Conservation (phyloP, 2,797 vertebrate genomes). For the Spinibarbus caldwelli region DNA sequence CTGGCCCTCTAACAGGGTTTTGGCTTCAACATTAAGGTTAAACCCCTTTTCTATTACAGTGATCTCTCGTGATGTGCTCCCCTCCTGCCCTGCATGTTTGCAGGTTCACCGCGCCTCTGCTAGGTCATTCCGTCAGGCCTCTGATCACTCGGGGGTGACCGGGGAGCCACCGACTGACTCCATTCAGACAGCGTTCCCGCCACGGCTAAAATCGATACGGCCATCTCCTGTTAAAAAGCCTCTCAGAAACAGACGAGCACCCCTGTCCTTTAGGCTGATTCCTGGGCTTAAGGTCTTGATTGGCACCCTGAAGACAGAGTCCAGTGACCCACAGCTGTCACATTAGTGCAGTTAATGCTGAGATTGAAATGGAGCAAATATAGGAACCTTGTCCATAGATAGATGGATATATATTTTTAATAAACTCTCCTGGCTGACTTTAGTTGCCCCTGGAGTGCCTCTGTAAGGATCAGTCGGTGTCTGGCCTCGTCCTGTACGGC, state of each 20-base stretch:
- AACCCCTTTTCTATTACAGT: conserved; percentile 84
- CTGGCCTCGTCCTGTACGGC: background rate
- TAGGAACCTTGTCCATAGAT: conserved; percentile 79
- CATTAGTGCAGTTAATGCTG: conserved; percentile 84
- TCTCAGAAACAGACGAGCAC: conserved; percentile 78
- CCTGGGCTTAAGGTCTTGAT: conserved; percentile 82
- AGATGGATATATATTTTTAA: conserved; percentile 65
- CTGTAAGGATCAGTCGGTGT: conserved; percentile 30
- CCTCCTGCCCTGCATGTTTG: conserved; percentile 78
- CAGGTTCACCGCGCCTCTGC: conserved; percentile 80
- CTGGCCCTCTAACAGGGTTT: conserved; percentile 82
- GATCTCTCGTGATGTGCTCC: conserved; percentile 78
- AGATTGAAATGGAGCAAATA: conserved; percentile 84
- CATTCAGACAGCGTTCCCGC: conserved; percentile 57
- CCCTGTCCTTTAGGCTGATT: conserved; percentile 79
- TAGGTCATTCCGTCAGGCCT: conserved; percentile 79
- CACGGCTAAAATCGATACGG: conserved; percentile 78
- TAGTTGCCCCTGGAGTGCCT: background rate
- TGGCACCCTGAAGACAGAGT: conserved; percentile 75
- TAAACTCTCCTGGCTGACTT: conserved; percentile 51
- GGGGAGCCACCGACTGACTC: conserved; percentile 68
- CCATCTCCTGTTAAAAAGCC: conserved; percentile 82
- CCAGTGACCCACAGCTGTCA: conserved; percentile 85
- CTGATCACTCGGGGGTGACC: conserved; percentile 80
- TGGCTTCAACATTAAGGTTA: conserved; percentile 85